phyloP scores from a whole-genome alignment of 2,888 invertebrate genomes.

The Tenthredo mesomela region DNA sequence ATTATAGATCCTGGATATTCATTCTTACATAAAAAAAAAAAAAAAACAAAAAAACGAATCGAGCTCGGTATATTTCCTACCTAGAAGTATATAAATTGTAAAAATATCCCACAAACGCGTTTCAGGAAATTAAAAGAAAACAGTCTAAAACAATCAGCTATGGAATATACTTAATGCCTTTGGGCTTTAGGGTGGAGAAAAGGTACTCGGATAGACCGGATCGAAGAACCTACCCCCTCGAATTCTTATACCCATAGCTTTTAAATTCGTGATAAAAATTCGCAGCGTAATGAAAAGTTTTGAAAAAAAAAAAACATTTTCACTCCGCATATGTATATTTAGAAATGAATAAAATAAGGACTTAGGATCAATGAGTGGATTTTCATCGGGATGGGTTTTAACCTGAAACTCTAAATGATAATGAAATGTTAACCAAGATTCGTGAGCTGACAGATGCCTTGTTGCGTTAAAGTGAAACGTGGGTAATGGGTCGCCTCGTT shows the following conservation, averaged over 20 bases:
- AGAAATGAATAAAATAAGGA: neutral
- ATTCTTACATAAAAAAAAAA: neutral
- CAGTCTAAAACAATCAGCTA: slow-evolving; percentile 29
- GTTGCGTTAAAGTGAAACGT: neutral
- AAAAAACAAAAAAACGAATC: too few relatives aligned
- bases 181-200: slow-evolving; percentile 8
- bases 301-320: too few relatives aligned
- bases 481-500: neutral
- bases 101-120: neutral
- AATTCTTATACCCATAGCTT: too few relatives aligned
- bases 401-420: neutral
- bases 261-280: too few relatives aligned
- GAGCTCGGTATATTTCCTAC: neutral
- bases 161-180: neutral
- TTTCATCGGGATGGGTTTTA: neutral
- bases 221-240: too few relatives aligned
- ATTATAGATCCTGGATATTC: neutral
- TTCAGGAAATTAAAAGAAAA: slow-evolving; percentile 43
- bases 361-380: neutral
- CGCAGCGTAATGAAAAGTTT: too few relatives aligned
- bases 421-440: slow-evolving; percentile 38
- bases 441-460: neutral
- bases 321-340: too few relatives aligned
- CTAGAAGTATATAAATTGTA: neutral
- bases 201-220: too few relatives aligned